Conservation (phyloP, 2,888 invertebrate species). For the Eristalinus sepulchralis region DNA sequence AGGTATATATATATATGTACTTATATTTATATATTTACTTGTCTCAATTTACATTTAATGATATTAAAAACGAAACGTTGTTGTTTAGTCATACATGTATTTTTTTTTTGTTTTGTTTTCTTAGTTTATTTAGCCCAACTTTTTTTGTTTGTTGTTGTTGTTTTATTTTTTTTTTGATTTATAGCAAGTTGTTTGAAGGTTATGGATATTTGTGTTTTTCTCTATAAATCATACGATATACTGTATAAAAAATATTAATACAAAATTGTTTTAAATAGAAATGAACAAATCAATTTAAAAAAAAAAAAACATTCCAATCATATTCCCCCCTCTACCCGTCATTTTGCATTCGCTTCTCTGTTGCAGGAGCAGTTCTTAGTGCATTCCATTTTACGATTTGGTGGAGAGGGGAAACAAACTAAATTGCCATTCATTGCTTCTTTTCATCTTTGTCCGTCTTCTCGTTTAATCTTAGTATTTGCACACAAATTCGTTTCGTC, state of each 20-base stretch:
- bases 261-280: neutral
- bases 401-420: neutral
- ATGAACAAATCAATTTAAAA: conserved; percentile 33
- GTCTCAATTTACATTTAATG: conserved; percentile 70
- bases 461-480: conserved; percentile 66
- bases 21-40: conserved; percentile 69
- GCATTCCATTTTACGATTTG: too few species aligned
- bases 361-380: neutral
- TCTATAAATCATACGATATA: conserved; percentile 9
- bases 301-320: conserved; percentile 27
- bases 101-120: conserved; percentile 60
- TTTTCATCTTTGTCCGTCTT: neutral
- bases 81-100: conserved; percentile 70
- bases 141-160: conserved; percentile 49
- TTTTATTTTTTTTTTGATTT: conserved; percentile 54
- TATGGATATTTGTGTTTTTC: neutral
- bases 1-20: conserved; percentile 59
- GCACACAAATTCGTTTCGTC: conserved; percentile 70
- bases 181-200: conserved; percentile 50
- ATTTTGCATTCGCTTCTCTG: neutral
- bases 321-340: conserved; percentile 12
- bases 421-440: neutral
- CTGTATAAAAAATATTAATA: conserved; percentile 47
- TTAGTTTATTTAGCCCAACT: conserved; percentile 67
- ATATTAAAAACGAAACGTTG: conserved; percentile 63